A percentile compares a stretch with the other conserved stretches of the same genome.
These are phyloP conservation scores for Danio aesculapii DNA, from an alignment of 2,797 vertebrate species.

Conservation along the genomic window DNA sequence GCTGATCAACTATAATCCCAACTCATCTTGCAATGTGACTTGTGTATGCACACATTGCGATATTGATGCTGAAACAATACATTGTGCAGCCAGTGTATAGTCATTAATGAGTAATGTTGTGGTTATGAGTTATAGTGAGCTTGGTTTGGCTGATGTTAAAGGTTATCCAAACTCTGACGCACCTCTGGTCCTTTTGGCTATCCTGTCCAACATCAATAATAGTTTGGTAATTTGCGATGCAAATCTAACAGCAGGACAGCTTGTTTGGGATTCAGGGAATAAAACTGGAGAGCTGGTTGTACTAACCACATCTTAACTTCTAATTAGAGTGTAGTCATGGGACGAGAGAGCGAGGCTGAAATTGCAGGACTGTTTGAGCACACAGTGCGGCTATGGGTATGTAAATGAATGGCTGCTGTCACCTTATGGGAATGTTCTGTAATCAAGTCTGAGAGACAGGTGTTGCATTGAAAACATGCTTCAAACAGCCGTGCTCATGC, in stretches of 20 bases:
- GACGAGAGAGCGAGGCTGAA: background rate
- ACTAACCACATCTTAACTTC: constrained; percentile 20
- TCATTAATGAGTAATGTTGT: background rate
- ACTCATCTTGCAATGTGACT: too few species aligned
- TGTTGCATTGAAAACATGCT: constrained; percentile 14
- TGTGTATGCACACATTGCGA: too few species aligned
- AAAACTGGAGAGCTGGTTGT: constrained; percentile 23
- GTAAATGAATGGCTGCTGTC: constrained; percentile 19
- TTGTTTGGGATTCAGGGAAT: constrained; percentile 26
- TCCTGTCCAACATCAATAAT: background rate
- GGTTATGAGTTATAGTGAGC: background rate
- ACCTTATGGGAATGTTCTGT: constrained; percentile 18
- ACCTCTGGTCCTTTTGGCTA: background rate
- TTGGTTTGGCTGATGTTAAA: background rate
- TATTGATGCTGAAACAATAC: too few species aligned
- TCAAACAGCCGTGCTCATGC: background rate
- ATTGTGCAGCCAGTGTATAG: too few species aligned
- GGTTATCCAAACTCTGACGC: background rate
- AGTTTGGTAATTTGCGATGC: constrained; percentile 4
- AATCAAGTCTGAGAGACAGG: background rate
- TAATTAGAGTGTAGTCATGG: constrained; percentile 27
- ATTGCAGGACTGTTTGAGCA: background rate
- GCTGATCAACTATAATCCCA: too few species aligned
- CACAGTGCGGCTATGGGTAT: constrained; percentile 8
- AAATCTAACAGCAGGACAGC: constrained; percentile 7